Base-by-base conservation (phyloP, 53 echinoderm and acorn worm genomes). In the Hippasteria phrygiana region DNA sequence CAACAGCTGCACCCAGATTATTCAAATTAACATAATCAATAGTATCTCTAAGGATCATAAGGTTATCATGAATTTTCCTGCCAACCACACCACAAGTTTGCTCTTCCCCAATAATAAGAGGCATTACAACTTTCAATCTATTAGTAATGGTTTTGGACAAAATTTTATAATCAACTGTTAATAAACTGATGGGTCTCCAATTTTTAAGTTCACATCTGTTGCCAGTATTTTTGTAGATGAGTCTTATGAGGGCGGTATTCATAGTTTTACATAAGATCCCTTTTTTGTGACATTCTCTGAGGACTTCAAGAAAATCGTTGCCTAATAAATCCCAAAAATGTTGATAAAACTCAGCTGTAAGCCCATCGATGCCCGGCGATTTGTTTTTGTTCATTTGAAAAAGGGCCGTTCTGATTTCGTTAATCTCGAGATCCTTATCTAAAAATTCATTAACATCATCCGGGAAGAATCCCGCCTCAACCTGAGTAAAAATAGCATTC, bases 371-470 rank as follows among this genome's bases (percentile, higher is more conserved):
- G 26, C 74, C 74, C 5, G 74, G 45, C 11, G 53, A 54, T 35
- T 77, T 77, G 53, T 77, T 77, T 35, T 77, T 53, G 53, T 77
- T 48, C 77, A 77, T 77, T 35, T 77, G 55, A 32, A 34, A 77
- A 18, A 77, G 55, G 16, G 55, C 77, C 10, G 5, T 0, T 54
- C 16, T 77, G 0, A 77, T 46, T 16, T 77, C 77, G 5, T 77
- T 55, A 3, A 38, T 35, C 5, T 32, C 11, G 12, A 77, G 53
- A 3, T 35, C 33, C 2, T 55, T 4, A 18, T 34, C 77, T 2
- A 48, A 18, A 16, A 18, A 28, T 14, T 77, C 20, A 32, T 2
- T 4, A 43, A 73, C 42, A 43, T 73, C 73, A 20, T 73, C 41
- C 1, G 73, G 26, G 14, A 73, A 42, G 0, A 42, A 1, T 43